Percentiles rank a stretch among this genome's conserved stretches.
Evolutionary conservation across 30 jellyfish, hydroid and myxozoan species (phyloP).

Genomic region (Turritopsis rubra): DNA sequence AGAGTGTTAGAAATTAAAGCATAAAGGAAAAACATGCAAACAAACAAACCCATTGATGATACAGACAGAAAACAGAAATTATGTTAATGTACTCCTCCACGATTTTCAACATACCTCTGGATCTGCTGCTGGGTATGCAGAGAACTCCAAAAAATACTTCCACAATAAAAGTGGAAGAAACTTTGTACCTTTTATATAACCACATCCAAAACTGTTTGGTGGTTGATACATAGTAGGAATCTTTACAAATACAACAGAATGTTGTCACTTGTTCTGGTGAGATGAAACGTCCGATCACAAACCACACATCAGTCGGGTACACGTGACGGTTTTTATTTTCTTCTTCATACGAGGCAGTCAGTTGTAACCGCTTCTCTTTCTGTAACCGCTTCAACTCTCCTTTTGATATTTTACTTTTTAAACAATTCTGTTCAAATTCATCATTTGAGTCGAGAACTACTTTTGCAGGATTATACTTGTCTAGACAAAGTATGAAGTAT

Average conservation of each 20-base stretch:
- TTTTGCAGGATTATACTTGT: not conserved
- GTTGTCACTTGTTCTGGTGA: constrained; percentile 51
- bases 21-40: too few species aligned
- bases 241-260: constrained; percentile 36
- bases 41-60: too few species aligned
- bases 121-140: too few species aligned
- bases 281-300: constrained; percentile 30
- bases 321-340: not conserved
- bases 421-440: not conserved
- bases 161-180: too few species aligned
- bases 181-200: constrained; percentile 29
- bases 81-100: too few species aligned
- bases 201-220: constrained; percentile 54
- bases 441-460: not conserved
- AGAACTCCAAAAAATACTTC: too few species aligned
- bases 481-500: not conserved
- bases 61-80: too few species aligned
- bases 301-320: constrained; percentile 58
- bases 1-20: too few species aligned
- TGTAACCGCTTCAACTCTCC: constrained; percentile 9
- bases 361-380: not conserved
- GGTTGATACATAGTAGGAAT: constrained; percentile 27
- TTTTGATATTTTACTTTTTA: not conserved
- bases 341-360: not conserved
- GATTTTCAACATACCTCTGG: too few species aligned